Conservation (phyloP, 2,888 invertebrate genomes). For the Pollenia labialis region DNA sequence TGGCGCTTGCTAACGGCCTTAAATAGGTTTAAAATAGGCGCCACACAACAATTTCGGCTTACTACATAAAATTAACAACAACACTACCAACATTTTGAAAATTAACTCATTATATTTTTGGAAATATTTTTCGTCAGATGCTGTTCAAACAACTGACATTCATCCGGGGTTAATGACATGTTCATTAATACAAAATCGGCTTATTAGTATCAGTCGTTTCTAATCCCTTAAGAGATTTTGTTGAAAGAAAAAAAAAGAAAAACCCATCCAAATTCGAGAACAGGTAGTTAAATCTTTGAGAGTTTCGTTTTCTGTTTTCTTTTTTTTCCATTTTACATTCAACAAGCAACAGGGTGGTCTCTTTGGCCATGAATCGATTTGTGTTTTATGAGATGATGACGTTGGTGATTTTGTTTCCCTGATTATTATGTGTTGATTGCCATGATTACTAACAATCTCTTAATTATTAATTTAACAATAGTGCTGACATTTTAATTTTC, state of each 20-base stretch:
- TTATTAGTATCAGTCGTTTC: constrained; percentile 47
- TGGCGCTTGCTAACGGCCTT: constrained; percentile 38
- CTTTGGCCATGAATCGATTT: constrained; percentile 60
- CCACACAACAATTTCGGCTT: constrained; percentile 14
- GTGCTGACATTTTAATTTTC: constrained; percentile 64
- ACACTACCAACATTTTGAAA: constrained; percentile 30
- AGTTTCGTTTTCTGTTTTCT: constrained; percentile 20
- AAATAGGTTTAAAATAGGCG: constrained; percentile 40
- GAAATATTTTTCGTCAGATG: constrained; percentile 43
- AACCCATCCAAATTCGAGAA: neutral
- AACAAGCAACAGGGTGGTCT: constrained; percentile 73
- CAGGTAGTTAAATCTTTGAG: constrained; percentile 62
- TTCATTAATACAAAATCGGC: constrained; percentile 63
- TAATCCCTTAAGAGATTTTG: constrained; percentile 65
- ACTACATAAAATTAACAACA: constrained; percentile 9
- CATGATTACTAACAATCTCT: constrained; percentile 49
- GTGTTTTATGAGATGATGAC: constrained; percentile 29
- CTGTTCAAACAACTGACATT: constrained; percentile 64
- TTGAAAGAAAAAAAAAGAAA: neutral
- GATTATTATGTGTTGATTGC: constrained; percentile 59
- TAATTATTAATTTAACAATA: constrained; percentile 24
- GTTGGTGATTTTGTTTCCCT: constrained; percentile 8
- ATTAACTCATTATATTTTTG: constrained; percentile 66
- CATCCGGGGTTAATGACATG: constrained; percentile 73
- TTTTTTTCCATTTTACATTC: neutral